phyloP scores from a whole-genome alignment of 2,113 vertebrate species.

The Etia nguti region DNA sequence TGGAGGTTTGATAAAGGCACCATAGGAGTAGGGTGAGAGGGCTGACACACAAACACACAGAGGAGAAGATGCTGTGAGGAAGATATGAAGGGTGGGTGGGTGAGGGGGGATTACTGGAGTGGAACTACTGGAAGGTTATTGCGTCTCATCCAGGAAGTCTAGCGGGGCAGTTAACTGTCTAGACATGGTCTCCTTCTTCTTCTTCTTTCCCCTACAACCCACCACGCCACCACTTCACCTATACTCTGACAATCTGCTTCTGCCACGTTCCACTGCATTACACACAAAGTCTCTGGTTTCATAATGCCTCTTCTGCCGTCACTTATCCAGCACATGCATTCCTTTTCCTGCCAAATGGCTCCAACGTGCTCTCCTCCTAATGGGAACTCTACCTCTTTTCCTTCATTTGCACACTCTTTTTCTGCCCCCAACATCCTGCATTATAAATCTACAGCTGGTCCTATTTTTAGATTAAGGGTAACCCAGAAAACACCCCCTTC shows the following conservation, averaged over 20 bases:
- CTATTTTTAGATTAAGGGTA: constrained; percentile 71
- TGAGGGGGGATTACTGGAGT: not conserved
- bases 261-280: constrained; percentile 23
- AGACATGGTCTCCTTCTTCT: constrained; percentile 9
- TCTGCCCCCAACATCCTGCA: constrained; percentile 32
- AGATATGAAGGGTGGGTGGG: not conserved
- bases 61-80: not conserved
- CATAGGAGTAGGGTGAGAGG: constrained; percentile 8
- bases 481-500: constrained; percentile 63
- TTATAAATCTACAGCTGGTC: constrained; percentile 59
- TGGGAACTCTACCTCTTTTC: constrained; percentile 35
- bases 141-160: constrained; percentile 35
- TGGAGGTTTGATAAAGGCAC: constrained; percentile 54
- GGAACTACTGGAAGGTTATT: constrained; percentile 32
- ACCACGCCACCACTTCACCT: constrained; percentile 8
- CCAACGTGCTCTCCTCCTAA: constrained; percentile 14
- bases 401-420: constrained; percentile 31
- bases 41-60: constrained; percentile 14
- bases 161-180: constrained; percentile 39
- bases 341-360: constrained; percentile 27
- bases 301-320: constrained; percentile 37
- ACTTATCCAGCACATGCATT: constrained; percentile 31
- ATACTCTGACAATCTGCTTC: not conserved
- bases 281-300: constrained; percentile 35
- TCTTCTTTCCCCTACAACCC: not conserved